A percentile compares a stretch with the other conserved stretches of the same genome.
Conservation (phyloP, 2,113 vertebrate genomes). For the Dascyllus trimaculatus region DNA sequence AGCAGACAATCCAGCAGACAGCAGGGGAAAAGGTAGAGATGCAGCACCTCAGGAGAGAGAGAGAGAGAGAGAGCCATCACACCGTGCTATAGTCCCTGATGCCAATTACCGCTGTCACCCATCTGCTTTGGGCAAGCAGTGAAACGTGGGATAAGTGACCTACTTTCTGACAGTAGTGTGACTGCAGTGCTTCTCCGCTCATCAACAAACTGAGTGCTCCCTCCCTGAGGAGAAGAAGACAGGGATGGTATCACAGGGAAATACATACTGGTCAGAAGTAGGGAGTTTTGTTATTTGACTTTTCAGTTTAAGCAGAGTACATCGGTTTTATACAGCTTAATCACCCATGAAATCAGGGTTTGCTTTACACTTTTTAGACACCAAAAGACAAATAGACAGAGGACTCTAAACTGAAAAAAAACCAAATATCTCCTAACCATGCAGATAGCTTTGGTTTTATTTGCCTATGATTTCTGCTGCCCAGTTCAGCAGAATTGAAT, state of each 20-base stretch:
- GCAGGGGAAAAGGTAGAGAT: constrained; percentile 48
- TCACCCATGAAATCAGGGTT: too few relatives aligned
- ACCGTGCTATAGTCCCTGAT: constrained; percentile 57
- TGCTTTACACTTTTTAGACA: not conserved
- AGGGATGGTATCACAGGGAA: constrained; percentile 16
- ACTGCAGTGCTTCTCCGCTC: constrained; percentile 55
- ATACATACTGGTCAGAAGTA: constrained; percentile 21
- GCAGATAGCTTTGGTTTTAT: not conserved
- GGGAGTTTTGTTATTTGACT: constrained; percentile 10
- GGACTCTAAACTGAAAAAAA: too few relatives aligned
- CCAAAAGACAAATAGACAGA: not conserved
- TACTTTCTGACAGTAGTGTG: constrained; percentile 72
- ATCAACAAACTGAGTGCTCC: constrained; percentile 59
- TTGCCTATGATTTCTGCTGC: not conserved
- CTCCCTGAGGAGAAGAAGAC: constrained; percentile 32
- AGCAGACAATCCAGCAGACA: constrained; percentile 52
- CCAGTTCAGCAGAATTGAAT: too few relatives aligned
- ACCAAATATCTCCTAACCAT: too few relatives aligned
- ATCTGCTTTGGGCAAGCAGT: constrained; percentile 73
- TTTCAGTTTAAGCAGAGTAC: constrained; percentile 6
- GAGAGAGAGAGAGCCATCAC: constrained; percentile 60
- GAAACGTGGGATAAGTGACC: constrained; percentile 76
- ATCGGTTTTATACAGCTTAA: too few relatives aligned
- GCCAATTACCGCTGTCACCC: constrained; percentile 81
- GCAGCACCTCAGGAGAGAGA: constrained; percentile 57